Evolutionary conservation across 2,888 invertebrate species (phyloP), one percentile per base, ranked within the genome.

Genomic region (Ophion slaviceki): DNA sequence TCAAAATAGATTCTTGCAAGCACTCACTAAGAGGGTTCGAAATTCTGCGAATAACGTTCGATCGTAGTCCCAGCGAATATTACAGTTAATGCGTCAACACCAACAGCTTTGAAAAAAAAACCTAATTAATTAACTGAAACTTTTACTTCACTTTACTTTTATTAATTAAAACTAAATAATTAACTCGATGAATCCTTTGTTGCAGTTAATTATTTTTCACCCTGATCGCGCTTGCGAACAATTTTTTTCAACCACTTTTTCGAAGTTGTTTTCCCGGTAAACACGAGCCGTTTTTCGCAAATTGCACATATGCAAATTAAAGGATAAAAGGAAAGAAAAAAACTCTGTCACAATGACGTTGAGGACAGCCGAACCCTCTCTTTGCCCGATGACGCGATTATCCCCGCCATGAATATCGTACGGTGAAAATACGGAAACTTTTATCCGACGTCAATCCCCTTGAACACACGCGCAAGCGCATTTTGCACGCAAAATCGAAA

Each of bases 401-500:
- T 20, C 47, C 20, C 62, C 53, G 53, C 53, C 17, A 53, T 40
- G 57, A n/a, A 64, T 36, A 66, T 76, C 57, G 14, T 28, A 57
- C 57, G 32, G 66, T 76, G 66, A 77, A 61, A 40, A 67, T 67
- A 20, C 14, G 14, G 11, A 32, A 82, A 77, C 77, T 76, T 64
- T 53, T 6, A 8, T 62, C 20, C 2, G 24, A 20, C 32, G 36
- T 28, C 20, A 45, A 77, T 59, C 10, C 20, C 47, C 14, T 28
- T n/a, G 67, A 74, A 68, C n/a, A 10, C 24, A 32, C 57, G 82
- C 82, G 82, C 82, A 82, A n/a, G 71, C 72, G 67, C 32, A 8
- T 20, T 20, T 32, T 53, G n/a, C 17, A 32, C 2, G 14, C 24
- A 67, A 67, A 57, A 20, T 40, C 53, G 53, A 53, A 17, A 53